Base-by-base conservation (phyloP, 2,113 vertebrate genomes). In the Heptranchias perlo region DNA sequence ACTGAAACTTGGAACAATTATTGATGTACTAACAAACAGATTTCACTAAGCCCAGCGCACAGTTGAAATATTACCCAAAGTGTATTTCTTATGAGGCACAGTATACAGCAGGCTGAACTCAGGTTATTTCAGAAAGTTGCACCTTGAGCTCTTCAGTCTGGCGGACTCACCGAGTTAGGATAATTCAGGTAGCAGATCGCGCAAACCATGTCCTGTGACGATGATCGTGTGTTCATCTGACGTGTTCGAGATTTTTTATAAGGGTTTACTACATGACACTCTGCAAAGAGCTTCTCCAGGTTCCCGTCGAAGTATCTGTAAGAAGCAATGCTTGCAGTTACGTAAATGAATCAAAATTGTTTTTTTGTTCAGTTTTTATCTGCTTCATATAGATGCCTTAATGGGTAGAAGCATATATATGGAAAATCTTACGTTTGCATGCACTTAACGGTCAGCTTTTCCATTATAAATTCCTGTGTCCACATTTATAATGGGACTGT, bases 111-210 rank as follows among this genome's bases (percentile, higher is more conserved):
- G 58, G 58, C 31, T 61, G n/a, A 39, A 39, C 61, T 69, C 25
- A 52, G 4, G 31, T 62, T 44, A 67, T 47, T 67, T 64, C 39
- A 28, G n/a, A 52, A 94, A 64, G 23, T 23, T 7, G 44, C 39
- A 13, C 52, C 31, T 31, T 44, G 39, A 1, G 76, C 78, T 62
- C 78, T 64, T 64, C 35, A 31, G 87, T 78, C 49, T 91, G 93
- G 31, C 39, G 47, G 65, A 99, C 99, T 99, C 97, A 99, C 99
- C 96, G 99, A 98, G 97, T 99, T 99, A 96, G 99, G 99, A 97
- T 99, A 99, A 97, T 99, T 99, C 97, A 99, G 98, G 97, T 99
- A 99, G 98, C 99, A 99, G 97, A 99, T 99, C 98, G 99, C 99
- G 98, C 99, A 99, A 96, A 99, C 98, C 99, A 99, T 99, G 97